A percentile compares a stretch with the other conserved stretches of the same genome.
phyloP scores from a whole-genome alignment of 2,888 invertebrate genomes.

The Nezara viridula region DNA sequence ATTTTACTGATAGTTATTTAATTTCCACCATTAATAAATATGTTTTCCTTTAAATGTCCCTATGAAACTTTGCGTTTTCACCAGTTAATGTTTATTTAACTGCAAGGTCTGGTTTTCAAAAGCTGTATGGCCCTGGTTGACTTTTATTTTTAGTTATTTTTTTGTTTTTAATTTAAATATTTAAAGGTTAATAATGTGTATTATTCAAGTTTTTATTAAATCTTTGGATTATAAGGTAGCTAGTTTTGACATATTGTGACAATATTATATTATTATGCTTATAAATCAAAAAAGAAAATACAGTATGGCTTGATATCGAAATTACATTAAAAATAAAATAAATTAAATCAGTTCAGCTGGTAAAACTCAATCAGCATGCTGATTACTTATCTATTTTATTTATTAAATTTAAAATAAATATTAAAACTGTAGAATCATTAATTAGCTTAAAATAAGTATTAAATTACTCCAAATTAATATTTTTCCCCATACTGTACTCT shows the following conservation, averaged over 20 bases:
- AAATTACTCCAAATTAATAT: no score
- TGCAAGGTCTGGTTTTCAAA: constrained; percentile 42
- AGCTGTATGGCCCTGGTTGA: constrained; percentile 43
- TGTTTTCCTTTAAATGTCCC: constrained; percentile 23
- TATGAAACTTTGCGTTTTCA: constrained; percentile 45
- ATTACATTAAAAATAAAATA: neutral
- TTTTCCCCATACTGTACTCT: no score
- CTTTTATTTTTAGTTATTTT: constrained; percentile 25
- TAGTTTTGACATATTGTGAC: neutral
- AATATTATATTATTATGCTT: constrained; percentile 21
- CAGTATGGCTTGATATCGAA: neutral
- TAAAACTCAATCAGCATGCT: no score
- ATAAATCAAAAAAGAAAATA: neutral
- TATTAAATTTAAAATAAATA: neutral
- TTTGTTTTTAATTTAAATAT: constrained; percentile 46
- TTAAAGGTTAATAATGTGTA: neutral
- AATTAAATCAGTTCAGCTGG: no score
- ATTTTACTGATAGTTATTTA: neutral
- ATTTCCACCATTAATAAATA: neutral
- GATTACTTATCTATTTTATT: neutral
- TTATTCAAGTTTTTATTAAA: neutral
- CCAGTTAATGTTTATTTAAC: constrained; percentile 3
- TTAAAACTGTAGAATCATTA: neutral
- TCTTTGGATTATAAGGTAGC: neutral
- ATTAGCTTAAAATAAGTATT: neutral